Base-by-base conservation (phyloP, 1,140 invertebrate genomes). In the Agrilus planipennis region DNA sequence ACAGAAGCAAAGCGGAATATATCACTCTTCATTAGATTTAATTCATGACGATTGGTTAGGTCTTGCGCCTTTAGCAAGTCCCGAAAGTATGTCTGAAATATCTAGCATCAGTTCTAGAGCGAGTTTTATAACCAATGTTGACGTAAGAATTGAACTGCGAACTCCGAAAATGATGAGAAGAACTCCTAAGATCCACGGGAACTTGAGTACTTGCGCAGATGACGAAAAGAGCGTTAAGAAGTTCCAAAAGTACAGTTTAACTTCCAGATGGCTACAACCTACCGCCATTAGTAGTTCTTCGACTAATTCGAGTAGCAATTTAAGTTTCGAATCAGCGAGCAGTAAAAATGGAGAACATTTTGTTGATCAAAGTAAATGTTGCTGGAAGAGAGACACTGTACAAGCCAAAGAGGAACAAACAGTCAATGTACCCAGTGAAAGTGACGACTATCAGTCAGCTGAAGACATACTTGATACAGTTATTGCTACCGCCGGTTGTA, bases 71-170 rank as follows among this genome's bases (percentile, higher is more conserved):
- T 55, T 91, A 15, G 87, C 87, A 1, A 85, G 84, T 18, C 86
- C 87, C 1, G 86, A 91, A 59, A 88, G 82, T 1, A 57, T 89
- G 2, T 88, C 84, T 0, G 84, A 89, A 58, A 72, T 82, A 4
- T 87, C 83, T 0, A 78, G 75, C 48, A 76, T 75, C 20, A 70
- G 67, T 41, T 73, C 71, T 6, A 58, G 68, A 42, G 63, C 63
- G 22, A 71, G 67, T 42, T 61, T 56, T 47, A 39, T 67, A 28
- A 58, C 57, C 15, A 20, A 20, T 20, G 17, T 23, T 23, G n/a
- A 15, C 11, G 12, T 12, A 16, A 14, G 12, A 32, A 5, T 17
- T 11, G 9, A 17, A 3, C 15, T 17, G 4, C 16, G n/a, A 5
- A 15, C 16, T 4, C 15, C 15, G 3, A 67, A 62, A 49, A 59